Evolutionary conservation across 2,888 invertebrate species (phyloP).

Genomic region (Hypena proboscidalis): DNA sequence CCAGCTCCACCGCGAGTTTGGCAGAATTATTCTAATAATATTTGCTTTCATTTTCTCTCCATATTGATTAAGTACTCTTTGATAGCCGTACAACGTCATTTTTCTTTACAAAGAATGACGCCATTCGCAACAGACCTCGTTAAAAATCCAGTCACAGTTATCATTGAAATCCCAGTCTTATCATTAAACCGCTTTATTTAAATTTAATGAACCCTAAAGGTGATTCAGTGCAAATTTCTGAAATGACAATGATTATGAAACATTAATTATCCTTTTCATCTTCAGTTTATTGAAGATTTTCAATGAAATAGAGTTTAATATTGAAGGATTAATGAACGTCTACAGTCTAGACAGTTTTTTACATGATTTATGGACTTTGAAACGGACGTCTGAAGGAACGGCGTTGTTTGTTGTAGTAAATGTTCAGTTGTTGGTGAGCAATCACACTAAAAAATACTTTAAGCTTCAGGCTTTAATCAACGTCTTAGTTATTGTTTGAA

Average conservation of each 20-base stretch:
- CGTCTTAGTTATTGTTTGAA: too few relatives aligned
- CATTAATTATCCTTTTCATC: conserved; percentile 22
- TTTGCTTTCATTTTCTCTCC: too few relatives aligned
- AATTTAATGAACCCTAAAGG: conserved; percentile 27
- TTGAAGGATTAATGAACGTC: conserved; percentile 24
- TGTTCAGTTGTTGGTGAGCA: too few relatives aligned
- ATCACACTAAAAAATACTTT: too few relatives aligned
- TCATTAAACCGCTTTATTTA: conserved; percentile 21
- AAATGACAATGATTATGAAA: conserved; percentile 29
- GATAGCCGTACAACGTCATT: conserved; percentile 2
- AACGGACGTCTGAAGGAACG: too few relatives aligned
- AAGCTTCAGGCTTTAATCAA: too few relatives aligned
- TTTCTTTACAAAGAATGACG: conserved; percentile 12
- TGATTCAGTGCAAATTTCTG: conserved; percentile 16
- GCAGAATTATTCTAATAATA: too few relatives aligned
- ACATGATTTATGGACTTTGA: conserved; percentile 35
- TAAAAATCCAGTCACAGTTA: conserved; percentile 25
- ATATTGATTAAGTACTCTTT: too few relatives aligned
- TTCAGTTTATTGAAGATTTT: conserved; percentile 24
- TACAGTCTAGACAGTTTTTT: conserved; percentile 10
- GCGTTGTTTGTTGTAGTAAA: too few relatives aligned
- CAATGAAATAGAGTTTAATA: conserved; percentile 20
- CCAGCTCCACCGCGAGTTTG: too few relatives aligned
- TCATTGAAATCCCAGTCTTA: conserved; percentile 28
- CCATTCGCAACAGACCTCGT: conserved; percentile 33